Evolutionary conservation across 1,140 invertebrate genomes (phyloP), one percentile per base, ranked within the genome.

Genomic region (Agraylea sexmaculata): DNA sequence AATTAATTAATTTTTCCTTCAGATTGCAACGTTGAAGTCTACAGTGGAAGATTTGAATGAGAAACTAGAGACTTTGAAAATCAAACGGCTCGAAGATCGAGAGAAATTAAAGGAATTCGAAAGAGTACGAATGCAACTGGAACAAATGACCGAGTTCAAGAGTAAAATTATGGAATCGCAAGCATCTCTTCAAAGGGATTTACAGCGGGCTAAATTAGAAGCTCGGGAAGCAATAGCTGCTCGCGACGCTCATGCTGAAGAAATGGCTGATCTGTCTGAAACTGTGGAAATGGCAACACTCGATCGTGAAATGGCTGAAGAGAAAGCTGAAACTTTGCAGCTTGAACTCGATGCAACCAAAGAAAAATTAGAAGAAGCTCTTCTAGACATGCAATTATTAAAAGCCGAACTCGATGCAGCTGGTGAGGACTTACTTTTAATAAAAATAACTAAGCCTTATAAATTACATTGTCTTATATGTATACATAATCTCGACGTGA

Each of bases 271-370:
- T 56, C 66, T 94, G 2, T 70, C 83, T 10, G 93, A 98, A 62
- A 88, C 87, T 4, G 78, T 96, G 0, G 95, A 99, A 71, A 91
- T 98, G 80, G 89, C 92, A 0, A 94, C 92, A 0, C 69, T 99
- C 0, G 95, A 98, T 59, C 96, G 95, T 60, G 94, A 98, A 72
- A 97, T 98, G 92, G 94, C 94, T 0, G 95, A 99, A 61, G 94
- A 98, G 55, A 87, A 93, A 59, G 81, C 86, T 0, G 94, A 97
- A 62, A 83, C 82, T 0, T 59, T 96, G 7, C 88, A 94, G 59
- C 65, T 86, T 31, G 93, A 98, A 60, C 52, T 96, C 38, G 90
- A 92, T 39, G 77, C 83, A 42, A 71, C 83, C n/a, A 83, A 85
- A 53, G 88, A 89, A 67, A 84, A 78, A 56, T 68, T 93, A 31